Conservation (phyloP, 2,113 vertebrate genomes). For the Cochlearius cochlearius region DNA sequence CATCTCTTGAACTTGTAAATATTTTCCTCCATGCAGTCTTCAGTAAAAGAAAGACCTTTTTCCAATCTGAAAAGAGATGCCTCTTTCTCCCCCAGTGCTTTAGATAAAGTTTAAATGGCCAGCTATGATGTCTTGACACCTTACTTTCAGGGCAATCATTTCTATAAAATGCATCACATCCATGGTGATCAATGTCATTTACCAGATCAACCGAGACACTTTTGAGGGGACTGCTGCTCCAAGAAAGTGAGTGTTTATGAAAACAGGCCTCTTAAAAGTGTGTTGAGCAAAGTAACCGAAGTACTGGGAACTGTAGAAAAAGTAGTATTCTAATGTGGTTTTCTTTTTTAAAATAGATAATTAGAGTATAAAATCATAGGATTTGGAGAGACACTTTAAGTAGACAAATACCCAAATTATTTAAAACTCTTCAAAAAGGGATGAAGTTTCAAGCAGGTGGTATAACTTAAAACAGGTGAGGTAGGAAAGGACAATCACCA, state of each 20-base stretch:
- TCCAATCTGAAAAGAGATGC: not conserved
- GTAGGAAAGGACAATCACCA: not conserved
- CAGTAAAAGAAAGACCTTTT: not conserved
- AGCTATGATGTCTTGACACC: not conserved
- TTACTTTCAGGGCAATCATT: not conserved
- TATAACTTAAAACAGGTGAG: not conserved
- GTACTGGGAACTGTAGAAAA: not conserved
- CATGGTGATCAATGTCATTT: not conserved
- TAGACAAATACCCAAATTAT: not conserved
- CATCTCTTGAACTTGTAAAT: not conserved
- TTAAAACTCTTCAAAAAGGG: not conserved
- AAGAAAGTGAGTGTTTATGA: not conserved
- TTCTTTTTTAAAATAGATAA: not conserved
- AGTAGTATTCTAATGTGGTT: not conserved
- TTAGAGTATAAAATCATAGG: not conserved
- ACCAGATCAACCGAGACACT: not conserved
- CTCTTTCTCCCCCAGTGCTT: not conserved
- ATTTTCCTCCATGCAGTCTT: not conserved
- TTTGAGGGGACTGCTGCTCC: not conserved
- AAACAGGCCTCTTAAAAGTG: not conserved
- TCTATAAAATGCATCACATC: not conserved
- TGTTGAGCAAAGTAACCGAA: not conserved
- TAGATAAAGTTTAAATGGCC: not conserved
- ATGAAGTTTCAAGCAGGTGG: not conserved
- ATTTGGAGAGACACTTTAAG: not conserved